These are phyloP conservation scores for Drosophila fulvimacula DNA, from an alignment of 2,888 invertebrate genomes.

Conservation along the genomic window DNA sequence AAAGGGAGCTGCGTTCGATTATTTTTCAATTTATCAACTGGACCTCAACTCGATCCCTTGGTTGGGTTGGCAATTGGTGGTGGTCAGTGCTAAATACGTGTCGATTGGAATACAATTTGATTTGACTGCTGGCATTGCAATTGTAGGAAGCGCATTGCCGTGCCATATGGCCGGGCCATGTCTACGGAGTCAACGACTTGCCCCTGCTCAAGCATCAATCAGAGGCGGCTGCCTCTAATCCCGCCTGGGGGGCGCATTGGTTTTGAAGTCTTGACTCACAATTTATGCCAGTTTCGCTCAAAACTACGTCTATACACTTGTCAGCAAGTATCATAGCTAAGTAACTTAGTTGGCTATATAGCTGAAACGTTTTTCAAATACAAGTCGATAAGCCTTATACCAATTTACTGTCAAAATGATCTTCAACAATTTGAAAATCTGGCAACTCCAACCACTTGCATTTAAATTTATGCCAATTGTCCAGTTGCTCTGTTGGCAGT, in stretches of 20 bases:
- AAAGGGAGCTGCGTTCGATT: constrained; percentile 65
- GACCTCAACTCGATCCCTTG: constrained; percentile 18
- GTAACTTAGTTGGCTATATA: background rate
- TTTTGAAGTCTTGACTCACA: constrained; percentile 45
- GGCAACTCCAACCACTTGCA: background rate
- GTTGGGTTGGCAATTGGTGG: constrained; percentile 55
- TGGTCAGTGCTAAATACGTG: constrained; percentile 70
- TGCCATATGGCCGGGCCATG: constrained; percentile 30
- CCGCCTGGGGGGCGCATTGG: constrained; percentile 57
- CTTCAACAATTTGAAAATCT: background rate
- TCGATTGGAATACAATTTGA: constrained; percentile 66
- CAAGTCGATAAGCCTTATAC: no score
- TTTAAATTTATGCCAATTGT: background rate
- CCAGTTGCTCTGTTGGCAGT: background rate
- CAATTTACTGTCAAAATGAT: no score
- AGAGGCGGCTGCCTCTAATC: constrained; percentile 59
- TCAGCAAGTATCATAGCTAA: background rate
- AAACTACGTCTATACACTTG: constrained; percentile 24
- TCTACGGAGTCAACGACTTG: constrained; percentile 47
- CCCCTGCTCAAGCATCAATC: constrained; percentile 34
- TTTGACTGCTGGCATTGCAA: constrained; percentile 44
- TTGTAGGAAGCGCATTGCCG: constrained; percentile 28
- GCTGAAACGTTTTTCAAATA: background rate
- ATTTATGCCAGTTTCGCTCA: constrained; percentile 63
- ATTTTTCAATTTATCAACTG: constrained; percentile 75